Base-by-base conservation (phyloP, 2,797 vertebrate species). In the Nannoperca obscura region DNA sequence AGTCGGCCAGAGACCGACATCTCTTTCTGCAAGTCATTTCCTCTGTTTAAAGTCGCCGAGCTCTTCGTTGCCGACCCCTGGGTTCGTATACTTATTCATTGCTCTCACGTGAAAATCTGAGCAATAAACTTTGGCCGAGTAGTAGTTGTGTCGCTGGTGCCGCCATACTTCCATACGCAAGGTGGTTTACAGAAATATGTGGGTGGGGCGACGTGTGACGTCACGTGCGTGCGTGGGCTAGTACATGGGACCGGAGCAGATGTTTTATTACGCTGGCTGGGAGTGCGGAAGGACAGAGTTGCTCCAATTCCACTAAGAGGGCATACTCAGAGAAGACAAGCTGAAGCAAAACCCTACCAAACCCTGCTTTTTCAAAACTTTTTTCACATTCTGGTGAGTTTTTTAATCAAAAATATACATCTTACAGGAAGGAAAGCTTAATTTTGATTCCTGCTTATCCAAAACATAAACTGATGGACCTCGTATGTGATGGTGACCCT, bases 111-210 rank as follows among this genome's bases (percentile, higher is more conserved):
- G 81, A 86, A 88, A 92, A 76, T 67, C 71, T 34, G 30, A 81
- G 71, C 84, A 83, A 55, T 72, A 88, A 92, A 94, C 91, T 90
- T 91, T 86, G 86, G 80, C 87, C 90, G 84, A 86, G 74, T 59
- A 74, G 67, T 76, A 79, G 66, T 65, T 74, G 79, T 74, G 79
- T 93, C 87, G 93, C 93, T 84, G 88, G 84, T 83, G 93, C 94
- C 94, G 95, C 95, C 95, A 96, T 96, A 93, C 94, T 96, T 95
- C 92, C 92, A 92, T 91, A 95, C 90, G 94, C 94, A 94, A 95
- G 93, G 94, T 94, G 90, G 93, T 95, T 91, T 90, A 92, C 90
- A 89, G 71, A 93, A 93, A 78, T 92, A 93, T 94, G 93, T 91
- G 94, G 93, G 91, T 90, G 93, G 89, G 86, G 71, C 86, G 19